A percentile compares a stretch with the other conserved stretches of the same genome.
Conservation (phyloP, 2,888 invertebrate genomes). For the Stegana nigrithorax region DNA sequence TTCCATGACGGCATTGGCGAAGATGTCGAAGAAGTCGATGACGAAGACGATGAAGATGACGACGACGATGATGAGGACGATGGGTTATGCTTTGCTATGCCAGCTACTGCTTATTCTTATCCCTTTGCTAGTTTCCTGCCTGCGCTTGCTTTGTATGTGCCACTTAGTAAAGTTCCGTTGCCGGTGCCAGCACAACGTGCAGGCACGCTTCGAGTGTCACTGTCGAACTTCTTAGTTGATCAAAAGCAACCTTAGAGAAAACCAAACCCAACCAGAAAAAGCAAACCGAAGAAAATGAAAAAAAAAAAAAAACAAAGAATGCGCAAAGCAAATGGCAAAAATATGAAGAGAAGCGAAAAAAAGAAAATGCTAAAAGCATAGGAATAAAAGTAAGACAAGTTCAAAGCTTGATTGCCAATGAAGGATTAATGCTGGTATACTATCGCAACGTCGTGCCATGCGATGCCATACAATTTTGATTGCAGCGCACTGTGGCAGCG, state of each 20-base stretch:
- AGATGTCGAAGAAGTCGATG: neutral
- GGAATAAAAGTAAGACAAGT: slow-evolving; percentile 12
- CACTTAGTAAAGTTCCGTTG: slow-evolving; percentile 3
- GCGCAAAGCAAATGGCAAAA: slow-evolving; percentile 27
- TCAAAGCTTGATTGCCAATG: slow-evolving; percentile 53
- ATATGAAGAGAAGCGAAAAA: slow-evolving; percentile 18
- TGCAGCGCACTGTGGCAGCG: neutral
- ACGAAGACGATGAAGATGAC: neutral
- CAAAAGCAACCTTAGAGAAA: neutral
- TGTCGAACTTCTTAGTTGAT: too few species aligned
- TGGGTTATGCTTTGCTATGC: neutral
- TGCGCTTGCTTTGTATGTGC: slow-evolving; percentile 1
- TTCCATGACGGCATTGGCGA: neutral
- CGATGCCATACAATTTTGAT: slow-evolving; percentile 25
- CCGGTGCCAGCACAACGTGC: neutral
- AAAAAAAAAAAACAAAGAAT: neutral
- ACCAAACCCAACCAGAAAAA: too few species aligned
- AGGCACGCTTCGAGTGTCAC: neutral
- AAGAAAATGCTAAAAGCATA: slow-evolving; percentile 8
- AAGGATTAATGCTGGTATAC: slow-evolving; percentile 48
- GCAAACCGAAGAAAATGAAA: neutral
- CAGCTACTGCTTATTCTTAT: neutral
- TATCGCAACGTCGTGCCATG: slow-evolving; percentile 37
- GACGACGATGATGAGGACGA: neutral
- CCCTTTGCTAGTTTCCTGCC: neutral